Percentiles rank a stretch among this genome's conserved stretches.
These are phyloP conservation scores for Eriosoma lanigerum DNA, from an alignment of 1,140 invertebrate species.

Conservation along the genomic window DNA sequence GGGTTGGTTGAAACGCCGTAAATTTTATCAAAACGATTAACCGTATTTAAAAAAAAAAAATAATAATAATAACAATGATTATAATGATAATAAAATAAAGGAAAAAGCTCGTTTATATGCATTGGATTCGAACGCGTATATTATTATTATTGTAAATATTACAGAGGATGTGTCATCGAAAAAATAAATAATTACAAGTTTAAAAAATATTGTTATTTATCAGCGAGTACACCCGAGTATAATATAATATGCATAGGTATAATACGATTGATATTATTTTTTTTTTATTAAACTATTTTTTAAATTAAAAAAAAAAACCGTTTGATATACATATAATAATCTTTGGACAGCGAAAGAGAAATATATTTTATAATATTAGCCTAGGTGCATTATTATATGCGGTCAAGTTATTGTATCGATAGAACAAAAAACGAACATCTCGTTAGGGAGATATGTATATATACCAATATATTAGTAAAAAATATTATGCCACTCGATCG, in stretches of 20 bases:
- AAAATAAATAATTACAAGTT: not conserved
- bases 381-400: too few relatives aligned
- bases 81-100: not conserved
- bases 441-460: slow-evolving; percentile 8
- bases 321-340: too few relatives aligned
- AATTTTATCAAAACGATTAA: slow-evolving; percentile 45
- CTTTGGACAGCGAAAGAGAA: too few relatives aligned
- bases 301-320: too few relatives aligned
- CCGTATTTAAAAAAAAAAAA: slow-evolving; percentile 26
- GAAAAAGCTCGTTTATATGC: slow-evolving; percentile 4
- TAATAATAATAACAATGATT: too few relatives aligned
- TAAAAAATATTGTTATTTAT: slow-evolving; percentile 4
- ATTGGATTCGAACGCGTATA: not conserved
- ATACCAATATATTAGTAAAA: not conserved
- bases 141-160: not conserved
- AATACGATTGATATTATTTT: too few relatives aligned
- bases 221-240: too few relatives aligned
- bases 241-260: too few relatives aligned
- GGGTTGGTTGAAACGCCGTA: slow-evolving; percentile 34
- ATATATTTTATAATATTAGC: too few relatives aligned
- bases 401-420: too few relatives aligned
- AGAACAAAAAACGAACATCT: not conserved
- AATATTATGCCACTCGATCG: slow-evolving; percentile 6
- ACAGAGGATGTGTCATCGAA: not conserved
- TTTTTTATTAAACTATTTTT: too few relatives aligned